Conservation (phyloP, 2,888 invertebrate species). For the Rhopalosiphum nymphaeae region DNA sequence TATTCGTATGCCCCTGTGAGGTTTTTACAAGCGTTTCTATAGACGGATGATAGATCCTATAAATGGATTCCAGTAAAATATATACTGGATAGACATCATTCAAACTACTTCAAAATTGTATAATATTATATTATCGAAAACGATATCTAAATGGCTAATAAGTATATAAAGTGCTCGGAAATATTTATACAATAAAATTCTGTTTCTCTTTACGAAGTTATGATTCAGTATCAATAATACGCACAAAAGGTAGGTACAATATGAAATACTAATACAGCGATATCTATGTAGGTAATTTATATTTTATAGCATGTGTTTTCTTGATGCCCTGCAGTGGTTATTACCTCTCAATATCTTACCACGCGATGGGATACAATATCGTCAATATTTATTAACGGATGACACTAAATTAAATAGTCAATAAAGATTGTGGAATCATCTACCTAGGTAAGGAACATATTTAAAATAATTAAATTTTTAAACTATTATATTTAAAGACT, state of each 20-base stretch:
- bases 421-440: neutral
- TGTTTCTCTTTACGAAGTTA: neutral
- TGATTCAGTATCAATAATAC: neutral
- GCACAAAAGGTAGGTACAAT: neutral
- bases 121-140: neutral
- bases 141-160: neutral
- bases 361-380: neutral
- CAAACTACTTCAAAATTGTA: neutral
- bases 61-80: conserved; percentile 5
- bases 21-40: neutral
- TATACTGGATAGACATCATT: neutral
- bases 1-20: neutral
- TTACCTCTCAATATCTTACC: neutral
- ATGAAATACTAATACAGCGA: neutral
- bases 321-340: neutral
- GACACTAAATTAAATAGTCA: neutral
- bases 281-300: neutral
- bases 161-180: neutral
- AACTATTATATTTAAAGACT: too few species aligned
- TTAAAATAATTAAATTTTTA: too few species aligned
- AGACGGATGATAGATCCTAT: neutral
- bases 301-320: conserved; percentile 2
- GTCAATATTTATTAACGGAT: neutral
- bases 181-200: neutral
- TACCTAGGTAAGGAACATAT: too few species aligned